Evolutionary conservation across 2,113 vertebrate species (phyloP), one percentile per base, ranked within the genome.

Genomic region (Oostethus manadensis): DNA sequence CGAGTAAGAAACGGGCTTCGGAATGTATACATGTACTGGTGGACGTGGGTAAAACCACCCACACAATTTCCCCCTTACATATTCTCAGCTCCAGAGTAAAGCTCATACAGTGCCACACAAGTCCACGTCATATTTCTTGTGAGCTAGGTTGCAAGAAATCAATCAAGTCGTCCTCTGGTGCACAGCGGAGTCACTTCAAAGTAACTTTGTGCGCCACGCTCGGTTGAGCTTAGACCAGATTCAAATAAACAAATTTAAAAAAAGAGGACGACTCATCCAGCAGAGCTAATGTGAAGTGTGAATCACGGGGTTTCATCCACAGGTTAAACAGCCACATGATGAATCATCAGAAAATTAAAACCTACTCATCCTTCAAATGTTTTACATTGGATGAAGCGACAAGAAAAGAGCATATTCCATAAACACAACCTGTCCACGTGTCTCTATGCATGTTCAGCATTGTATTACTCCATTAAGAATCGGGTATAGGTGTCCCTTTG

Each of bases 81-180:
- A 53, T 53, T 16, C 26, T 53, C 8, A 22, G 11, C 16, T 1
- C 7, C 9, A 33, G 16, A 10, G 26, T 33, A 53, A 53, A 53
- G 26, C 26, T 35, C 33, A 53, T 35, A 29, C 29, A 53, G 51
- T 26, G n/a, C 29, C 29, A 35, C 17, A 15, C 10, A 1, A 6
- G 26, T 53, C 51, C 51, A 29, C n/a, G 9, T 53, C 8, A 35
- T 33, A 53, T 51, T 26, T 22, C 23, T 23, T 48, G 18, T 29
- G 49, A 16, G 49, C 23, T 17, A 8, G 4, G 17, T 29, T 35
- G 26, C 33, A 53, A 53, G 51, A 29, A 35, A 33, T 53, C 51
- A 53, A 35, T 53, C 51, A 53, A 53, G 51, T 18, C 26, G 17
- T 29, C 51, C 51, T 53, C 35, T 26, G n/a, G 26, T 53, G 51